Percentiles rank a stretch among this genome's conserved stretches.
Conservation (phyloP, 2,888 invertebrate species). For the Thecocarcelia acutangulata region DNA sequence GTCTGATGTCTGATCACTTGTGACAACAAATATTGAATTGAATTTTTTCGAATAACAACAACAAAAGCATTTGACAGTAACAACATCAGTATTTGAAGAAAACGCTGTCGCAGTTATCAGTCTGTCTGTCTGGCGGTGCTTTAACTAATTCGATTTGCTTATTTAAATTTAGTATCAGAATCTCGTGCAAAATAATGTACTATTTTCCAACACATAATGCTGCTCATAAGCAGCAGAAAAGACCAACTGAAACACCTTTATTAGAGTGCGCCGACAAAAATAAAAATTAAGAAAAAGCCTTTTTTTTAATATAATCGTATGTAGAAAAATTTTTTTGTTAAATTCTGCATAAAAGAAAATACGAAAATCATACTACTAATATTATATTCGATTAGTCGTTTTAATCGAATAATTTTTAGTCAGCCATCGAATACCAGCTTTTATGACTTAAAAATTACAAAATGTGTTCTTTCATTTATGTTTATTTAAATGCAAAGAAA, state of each 20-base stretch:
- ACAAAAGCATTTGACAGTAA: slow-evolving; percentile 15
- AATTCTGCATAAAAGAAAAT: no score
- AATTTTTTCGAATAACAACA: slow-evolving; percentile 14
- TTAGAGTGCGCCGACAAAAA: slow-evolving; percentile 32
- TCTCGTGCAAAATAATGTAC: slow-evolving; percentile 52
- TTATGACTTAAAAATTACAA: no score
- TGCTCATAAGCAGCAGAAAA: slow-evolving; percentile 2
- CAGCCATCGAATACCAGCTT: no score
- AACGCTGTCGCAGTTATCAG: slow-evolving; percentile 51
- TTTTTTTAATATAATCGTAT: no score
- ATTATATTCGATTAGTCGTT: no score
- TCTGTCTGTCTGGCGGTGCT: slow-evolving; percentile 6
- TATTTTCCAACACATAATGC: slow-evolving; percentile 17
- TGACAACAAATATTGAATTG: slow-evolving; percentile 39
- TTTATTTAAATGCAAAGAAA: no score
- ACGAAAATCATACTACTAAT: no score
- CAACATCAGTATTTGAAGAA: slow-evolving; percentile 31
- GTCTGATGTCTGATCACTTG: background rate
- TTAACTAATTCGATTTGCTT: slow-evolving; percentile 55
- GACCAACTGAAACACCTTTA: slow-evolving; percentile 29
- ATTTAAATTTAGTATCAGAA: slow-evolving; percentile 55
- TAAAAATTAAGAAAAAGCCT: no score
- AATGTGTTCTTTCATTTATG: no score
- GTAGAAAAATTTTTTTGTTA: no score
- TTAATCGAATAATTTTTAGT: no score